phyloP scores from a whole-genome alignment of 2,797 vertebrate genomes.

The Loriculus beryllinus region DNA sequence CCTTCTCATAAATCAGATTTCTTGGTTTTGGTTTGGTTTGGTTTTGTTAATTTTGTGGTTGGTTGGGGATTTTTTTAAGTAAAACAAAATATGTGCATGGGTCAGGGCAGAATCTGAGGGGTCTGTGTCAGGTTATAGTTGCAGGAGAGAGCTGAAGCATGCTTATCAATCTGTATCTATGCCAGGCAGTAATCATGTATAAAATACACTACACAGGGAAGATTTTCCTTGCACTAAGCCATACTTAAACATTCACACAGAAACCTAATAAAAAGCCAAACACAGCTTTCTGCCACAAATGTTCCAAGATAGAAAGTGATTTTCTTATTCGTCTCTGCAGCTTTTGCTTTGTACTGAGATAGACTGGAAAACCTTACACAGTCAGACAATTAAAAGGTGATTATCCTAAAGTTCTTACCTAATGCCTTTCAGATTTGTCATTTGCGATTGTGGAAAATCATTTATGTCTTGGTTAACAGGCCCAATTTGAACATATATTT shows the following conservation, averaged over 20 bases:
- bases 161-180: not conserved
- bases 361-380: not conserved
- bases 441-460: not conserved
- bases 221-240: not conserved
- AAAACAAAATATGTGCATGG: not conserved
- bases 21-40: accelerated
- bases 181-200: not conserved
- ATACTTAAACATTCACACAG: not conserved
- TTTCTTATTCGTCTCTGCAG: not conserved
- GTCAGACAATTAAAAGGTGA: not conserved
- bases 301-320: not conserved
- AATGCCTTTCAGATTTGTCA: not conserved
- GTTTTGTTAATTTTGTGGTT: not conserved
- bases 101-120: not conserved
- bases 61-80: accelerated
- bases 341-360: not conserved
- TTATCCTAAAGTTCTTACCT: not conserved
- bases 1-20: not conserved
- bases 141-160: not conserved
- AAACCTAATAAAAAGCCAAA: not conserved
- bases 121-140: not conserved
- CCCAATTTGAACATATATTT: not conserved
- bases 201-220: not conserved
- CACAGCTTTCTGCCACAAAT: not conserved
- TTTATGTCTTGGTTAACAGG: not conserved